phyloP scores from a whole-genome alignment of 1,140 invertebrate species.

The Ostrea denselamellosa region DNA sequence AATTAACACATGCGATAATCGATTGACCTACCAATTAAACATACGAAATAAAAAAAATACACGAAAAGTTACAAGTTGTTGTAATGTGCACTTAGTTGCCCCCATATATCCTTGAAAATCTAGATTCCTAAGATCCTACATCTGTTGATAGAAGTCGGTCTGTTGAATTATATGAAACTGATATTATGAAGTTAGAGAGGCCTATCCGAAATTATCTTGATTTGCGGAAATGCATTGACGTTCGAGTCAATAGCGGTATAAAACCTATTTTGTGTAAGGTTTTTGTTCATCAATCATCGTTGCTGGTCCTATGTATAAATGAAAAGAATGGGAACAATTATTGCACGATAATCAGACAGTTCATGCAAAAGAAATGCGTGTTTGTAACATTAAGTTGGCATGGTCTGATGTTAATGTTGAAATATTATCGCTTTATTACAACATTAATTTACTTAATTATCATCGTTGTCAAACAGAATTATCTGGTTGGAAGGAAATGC shows the following conservation, averaged over 20 bases:
- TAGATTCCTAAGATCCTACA: no score
- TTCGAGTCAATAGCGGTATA: background rate
- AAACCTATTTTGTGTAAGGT: background rate
- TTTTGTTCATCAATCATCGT: background rate
- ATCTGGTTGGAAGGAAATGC: background rate
- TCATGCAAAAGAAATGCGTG: background rate
- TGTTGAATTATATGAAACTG: no score
- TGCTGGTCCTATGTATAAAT: background rate
- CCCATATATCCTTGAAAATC: no score
- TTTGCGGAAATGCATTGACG: background rate
- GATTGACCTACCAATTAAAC: no score
- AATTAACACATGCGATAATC: no score
- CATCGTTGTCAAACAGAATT: background rate
- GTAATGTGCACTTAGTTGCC: no score
- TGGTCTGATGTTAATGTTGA: conserved; percentile 27
- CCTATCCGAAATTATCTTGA: background rate
- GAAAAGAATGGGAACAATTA: background rate
- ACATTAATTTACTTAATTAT: conserved; percentile 20
- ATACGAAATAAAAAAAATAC: no score
- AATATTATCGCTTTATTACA: conserved; percentile 28
- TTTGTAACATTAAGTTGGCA: conserved; percentile 31
- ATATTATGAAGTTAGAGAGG: no score
- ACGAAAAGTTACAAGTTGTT: no score
- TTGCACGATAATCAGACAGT: background rate
- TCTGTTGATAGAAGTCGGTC: no score